phyloP scores from a whole-genome alignment of 2,113 vertebrate genomes.

The Aspidoscelis tigris region DNA sequence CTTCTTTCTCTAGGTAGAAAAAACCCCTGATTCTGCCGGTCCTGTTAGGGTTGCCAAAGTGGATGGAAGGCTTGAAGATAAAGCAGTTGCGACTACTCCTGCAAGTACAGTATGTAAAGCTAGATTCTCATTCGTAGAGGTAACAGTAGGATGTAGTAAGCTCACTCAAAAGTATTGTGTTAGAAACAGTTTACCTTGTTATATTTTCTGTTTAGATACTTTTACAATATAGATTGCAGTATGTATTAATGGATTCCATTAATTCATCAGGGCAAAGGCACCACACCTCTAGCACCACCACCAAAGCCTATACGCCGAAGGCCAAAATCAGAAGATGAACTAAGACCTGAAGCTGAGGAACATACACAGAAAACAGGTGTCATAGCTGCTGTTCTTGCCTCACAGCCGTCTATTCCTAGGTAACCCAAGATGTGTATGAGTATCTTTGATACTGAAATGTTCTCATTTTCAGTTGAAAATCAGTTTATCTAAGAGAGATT shows the following conservation, averaged over 20 bases:
- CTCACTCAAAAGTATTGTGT: background rate
- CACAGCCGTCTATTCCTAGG: slow-evolving; percentile 96
- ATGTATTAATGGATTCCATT: background rate
- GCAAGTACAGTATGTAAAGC: slow-evolving; percentile 83
- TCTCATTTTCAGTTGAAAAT: slow-evolving; percentile 54
- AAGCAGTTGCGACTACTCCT: slow-evolving; percentile 77
- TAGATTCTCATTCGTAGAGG: background rate
- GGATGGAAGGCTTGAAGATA: slow-evolving; percentile 90
- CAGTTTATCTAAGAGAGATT: background rate
- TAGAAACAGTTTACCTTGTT: no score
- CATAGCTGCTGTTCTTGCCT: slow-evolving; percentile 87
- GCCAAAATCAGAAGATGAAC: slow-evolving; percentile 97
- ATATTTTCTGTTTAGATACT: no score
- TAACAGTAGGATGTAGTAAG: background rate
- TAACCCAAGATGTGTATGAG: slow-evolving; percentile 73
- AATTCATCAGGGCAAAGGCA: slow-evolving; percentile 84
- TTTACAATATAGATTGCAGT: background rate
- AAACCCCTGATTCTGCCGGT: slow-evolving; percentile 83
- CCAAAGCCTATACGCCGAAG: slow-evolving; percentile 95
- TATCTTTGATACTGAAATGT: slow-evolving; percentile 64
- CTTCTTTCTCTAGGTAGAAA: slow-evolving; percentile 82
- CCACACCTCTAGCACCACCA: slow-evolving; percentile 92
- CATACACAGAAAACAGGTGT: slow-evolving; percentile 88
- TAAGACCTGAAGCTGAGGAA: slow-evolving; percentile 90
- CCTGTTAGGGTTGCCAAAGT: slow-evolving; percentile 89